Conservation (phyloP, 2,888 invertebrate genomes). For the Sminthurinus aureus region DNA sequence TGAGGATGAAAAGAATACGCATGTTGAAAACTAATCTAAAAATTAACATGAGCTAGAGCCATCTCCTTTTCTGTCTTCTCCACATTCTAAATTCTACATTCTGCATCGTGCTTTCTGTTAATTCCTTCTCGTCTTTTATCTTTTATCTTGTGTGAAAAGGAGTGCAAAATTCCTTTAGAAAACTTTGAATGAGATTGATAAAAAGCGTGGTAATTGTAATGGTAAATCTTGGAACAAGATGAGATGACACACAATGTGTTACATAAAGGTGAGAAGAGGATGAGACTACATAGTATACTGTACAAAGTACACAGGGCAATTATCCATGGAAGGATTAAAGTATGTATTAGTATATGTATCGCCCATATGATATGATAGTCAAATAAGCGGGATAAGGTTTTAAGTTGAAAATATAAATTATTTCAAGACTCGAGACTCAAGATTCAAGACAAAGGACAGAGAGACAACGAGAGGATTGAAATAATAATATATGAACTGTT, state of each 20-base stretch:
- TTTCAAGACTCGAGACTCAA: neutral
- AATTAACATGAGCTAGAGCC: too few relatives aligned
- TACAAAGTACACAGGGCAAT: neutral
- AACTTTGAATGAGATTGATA: too few relatives aligned
- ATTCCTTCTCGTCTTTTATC: too few relatives aligned
- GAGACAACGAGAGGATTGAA: constrained; percentile 2
- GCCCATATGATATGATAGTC: neutral
- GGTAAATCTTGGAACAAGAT: too few relatives aligned
- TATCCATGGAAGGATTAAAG: neutral
- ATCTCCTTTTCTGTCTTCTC: too few relatives aligned
- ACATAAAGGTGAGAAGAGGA: neutral
- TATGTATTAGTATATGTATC: neutral
- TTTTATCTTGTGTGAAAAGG: too few relatives aligned
- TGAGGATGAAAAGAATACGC: too few relatives aligned
- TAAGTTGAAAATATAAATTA: constrained; percentile 15
- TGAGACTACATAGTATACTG: neutral
- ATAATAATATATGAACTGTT: neutral
- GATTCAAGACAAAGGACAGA: neutral
- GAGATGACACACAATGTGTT: neutral
- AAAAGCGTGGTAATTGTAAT: too few relatives aligned
- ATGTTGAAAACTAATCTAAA: too few relatives aligned
- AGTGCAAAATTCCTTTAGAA: too few relatives aligned
- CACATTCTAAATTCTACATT: too few relatives aligned
- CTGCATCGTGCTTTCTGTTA: too few relatives aligned
- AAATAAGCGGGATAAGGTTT: neutral